These are phyloP conservation scores for Apodemus agrarius DNA, from an alignment of 2,797 vertebrate genomes.

Conservation along the genomic window DNA sequence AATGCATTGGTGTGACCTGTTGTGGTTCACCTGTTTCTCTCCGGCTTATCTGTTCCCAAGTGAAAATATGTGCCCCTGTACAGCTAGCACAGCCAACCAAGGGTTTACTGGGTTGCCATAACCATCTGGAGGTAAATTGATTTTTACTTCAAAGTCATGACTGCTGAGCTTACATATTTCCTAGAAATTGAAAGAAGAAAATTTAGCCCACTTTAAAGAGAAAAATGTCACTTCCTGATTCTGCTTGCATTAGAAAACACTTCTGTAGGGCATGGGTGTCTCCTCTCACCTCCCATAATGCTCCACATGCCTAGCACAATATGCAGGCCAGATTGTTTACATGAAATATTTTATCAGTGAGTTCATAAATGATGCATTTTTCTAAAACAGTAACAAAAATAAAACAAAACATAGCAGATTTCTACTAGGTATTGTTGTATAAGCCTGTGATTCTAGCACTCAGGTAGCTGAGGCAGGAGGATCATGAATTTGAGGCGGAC, in stretches of 20 bases:
- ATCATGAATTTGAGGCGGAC: background rate
- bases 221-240: slow-evolving; percentile 77
- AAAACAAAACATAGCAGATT: background rate
- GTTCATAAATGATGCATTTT: slow-evolving; percentile 45
- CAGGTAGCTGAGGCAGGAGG: background rate
- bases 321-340: background rate
- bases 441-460: background rate
- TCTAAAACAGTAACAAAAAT: background rate
- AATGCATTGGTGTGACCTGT: slow-evolving; percentile 68
- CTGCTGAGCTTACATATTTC: slow-evolving; percentile 53
- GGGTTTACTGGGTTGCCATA: background rate
- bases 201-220: slow-evolving; percentile 68
- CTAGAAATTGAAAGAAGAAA: slow-evolving; percentile 65
- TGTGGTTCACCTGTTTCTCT: slow-evolving; percentile 72
- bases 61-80: background rate
- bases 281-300: background rate
- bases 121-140: background rate
- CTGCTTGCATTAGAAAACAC: slow-evolving; percentile 62
- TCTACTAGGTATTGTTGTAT: background rate
- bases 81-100: too few relatives aligned
- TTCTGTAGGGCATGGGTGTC: slow-evolving; percentile 16
- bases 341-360: background rate
- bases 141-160: slow-evolving; percentile 60
- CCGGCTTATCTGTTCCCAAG: slow-evolving; percentile 28
- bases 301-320: background rate